A percentile compares a stretch with the other conserved stretches of the same genome.
Evolutionary conservation across 2,113 vertebrate genomes (phyloP).

Genomic region (Tichodroma muraria): DNA sequence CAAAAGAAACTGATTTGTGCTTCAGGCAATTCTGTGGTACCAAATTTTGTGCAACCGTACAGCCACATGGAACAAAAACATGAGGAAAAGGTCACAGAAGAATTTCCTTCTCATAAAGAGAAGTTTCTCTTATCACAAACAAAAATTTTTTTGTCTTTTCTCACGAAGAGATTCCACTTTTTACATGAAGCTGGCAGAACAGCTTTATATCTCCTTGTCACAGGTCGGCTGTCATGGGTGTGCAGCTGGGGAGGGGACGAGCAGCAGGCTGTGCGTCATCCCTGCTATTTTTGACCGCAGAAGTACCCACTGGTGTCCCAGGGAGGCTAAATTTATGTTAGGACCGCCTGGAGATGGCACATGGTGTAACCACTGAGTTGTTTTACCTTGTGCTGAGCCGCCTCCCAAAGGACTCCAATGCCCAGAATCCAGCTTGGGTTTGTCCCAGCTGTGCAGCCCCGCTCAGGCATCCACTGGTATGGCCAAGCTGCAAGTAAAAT

Average conservation of each 20-base stretch:
- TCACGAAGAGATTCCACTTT: neutral
- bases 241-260: neutral
- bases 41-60: neutral
- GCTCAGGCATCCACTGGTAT: rapidly evolving
- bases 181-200: neutral
- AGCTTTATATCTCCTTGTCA: neutral
- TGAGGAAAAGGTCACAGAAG: neutral
- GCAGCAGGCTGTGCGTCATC: neutral
- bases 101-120: neutral
- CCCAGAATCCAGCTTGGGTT: neutral
- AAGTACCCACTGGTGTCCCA: neutral
- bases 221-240: neutral
- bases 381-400: neutral
- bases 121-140: neutral
- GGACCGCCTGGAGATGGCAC: neutral
- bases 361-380: neutral
- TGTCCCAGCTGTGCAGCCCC: rapidly evolving
- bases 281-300: neutral
- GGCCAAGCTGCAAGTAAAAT: rapidly evolving
- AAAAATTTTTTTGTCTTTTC: neutral
- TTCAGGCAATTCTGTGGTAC: neutral
- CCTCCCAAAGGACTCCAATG: rapidly evolving
- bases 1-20: neutral
- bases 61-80: neutral
- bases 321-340: neutral